Evolutionary conservation across 2,888 invertebrate species (phyloP).

Genomic region (Caenorhabditis virilis): DNA sequence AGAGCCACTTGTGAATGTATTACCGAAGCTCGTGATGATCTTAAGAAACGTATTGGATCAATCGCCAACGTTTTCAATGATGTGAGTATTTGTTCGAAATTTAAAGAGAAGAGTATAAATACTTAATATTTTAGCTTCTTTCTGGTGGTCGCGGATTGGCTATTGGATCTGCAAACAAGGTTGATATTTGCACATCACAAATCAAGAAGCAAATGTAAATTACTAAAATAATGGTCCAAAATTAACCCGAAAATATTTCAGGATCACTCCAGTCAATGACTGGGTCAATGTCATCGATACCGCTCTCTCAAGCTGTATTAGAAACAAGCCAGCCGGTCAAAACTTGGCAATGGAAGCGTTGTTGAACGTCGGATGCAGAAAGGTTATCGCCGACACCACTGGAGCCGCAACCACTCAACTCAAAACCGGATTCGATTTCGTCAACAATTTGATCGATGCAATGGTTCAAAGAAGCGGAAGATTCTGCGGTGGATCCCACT

Average conservation of each 20-base stretch:
- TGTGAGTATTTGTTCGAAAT: constrained; percentile 15
- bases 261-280: constrained; percentile 66
- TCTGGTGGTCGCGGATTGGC: constrained; percentile 58
- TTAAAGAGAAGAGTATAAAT: neutral
- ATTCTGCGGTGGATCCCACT: constrained; percentile 65
- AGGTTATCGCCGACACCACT: constrained; percentile 67
- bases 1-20: constrained; percentile 66
- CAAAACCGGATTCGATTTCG: constrained; percentile 67
- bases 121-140: constrained; percentile 44
- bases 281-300: constrained; percentile 66
- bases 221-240: constrained; percentile 3
- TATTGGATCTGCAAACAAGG: constrained; percentile 62
- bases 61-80: constrained; percentile 59
- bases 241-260: constrained; percentile 10
- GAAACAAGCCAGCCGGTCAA: constrained; percentile 61
- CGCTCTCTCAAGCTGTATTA: constrained; percentile 64
- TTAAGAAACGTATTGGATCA: constrained; percentile 65
- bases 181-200: constrained; percentile 64
- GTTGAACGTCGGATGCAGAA: constrained; percentile 67
- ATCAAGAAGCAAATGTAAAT: constrained; percentile 66
- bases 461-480: constrained; percentile 64
- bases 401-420: constrained; percentile 64
- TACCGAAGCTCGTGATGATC: constrained; percentile 65
- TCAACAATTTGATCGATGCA: constrained; percentile 68
- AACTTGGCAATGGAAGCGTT: constrained; percentile 66